phyloP scores from a whole-genome alignment of 2,888 invertebrate genomes.

The Pristionchus fissidentatus region DNA sequence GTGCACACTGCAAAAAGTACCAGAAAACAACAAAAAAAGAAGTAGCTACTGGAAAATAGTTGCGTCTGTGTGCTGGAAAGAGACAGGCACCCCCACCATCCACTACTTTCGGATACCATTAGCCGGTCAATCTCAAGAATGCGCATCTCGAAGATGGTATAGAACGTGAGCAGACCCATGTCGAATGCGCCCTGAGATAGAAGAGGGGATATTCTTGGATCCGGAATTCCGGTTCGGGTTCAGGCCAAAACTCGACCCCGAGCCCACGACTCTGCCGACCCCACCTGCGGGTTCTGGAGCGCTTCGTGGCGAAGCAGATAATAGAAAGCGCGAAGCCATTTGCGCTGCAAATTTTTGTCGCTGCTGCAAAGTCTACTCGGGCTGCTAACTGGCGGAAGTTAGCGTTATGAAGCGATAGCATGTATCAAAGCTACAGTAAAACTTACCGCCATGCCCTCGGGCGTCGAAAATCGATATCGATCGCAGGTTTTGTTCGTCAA shows the following conservation, averaged over 20 bases:
- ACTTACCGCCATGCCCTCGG: conserved; percentile 14
- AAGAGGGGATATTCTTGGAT: background rate
- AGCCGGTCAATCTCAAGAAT: background rate
- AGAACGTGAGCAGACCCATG: background rate
- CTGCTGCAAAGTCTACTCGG: background rate
- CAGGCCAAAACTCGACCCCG: too few species aligned
- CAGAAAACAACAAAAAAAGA: too few species aligned
- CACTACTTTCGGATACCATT: conserved; percentile 4
- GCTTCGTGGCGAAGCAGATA: conserved; percentile 24
- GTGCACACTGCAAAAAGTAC: too few species aligned
- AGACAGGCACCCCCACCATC: too few species aligned
- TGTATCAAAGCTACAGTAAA: too few species aligned
- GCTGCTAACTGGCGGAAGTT: conserved; percentile 4
- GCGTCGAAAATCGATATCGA: conserved; percentile 35
- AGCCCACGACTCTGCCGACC: too few species aligned
- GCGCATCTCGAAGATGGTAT: background rate
- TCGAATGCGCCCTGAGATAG: background rate
- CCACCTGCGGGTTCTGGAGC: conserved; percentile 17
- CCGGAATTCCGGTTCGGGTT: too few species aligned
- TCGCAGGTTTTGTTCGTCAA: conserved; percentile 21
- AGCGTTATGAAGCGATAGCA: conserved; percentile 26
- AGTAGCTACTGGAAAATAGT: background rate
- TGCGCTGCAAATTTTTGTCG: background rate
- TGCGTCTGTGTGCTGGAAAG: background rate
- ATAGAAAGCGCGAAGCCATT: conserved; percentile 37